Conservation (phyloP, 1,140 invertebrate genomes). For the Lethrus apterus region DNA sequence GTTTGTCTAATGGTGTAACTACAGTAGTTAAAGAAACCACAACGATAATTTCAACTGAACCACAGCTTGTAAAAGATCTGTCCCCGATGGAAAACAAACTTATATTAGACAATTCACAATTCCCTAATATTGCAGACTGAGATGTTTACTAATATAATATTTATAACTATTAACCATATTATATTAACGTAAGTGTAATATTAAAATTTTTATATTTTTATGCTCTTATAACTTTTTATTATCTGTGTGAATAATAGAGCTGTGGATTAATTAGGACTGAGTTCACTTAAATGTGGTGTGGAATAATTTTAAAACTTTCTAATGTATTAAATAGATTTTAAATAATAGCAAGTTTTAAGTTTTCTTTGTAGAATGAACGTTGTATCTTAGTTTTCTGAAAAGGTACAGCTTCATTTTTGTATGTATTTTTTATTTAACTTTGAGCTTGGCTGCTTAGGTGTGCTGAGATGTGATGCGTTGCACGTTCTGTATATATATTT, state of each 20-base stretch:
- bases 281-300: constrained; percentile 20
- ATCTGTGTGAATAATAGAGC: constrained; percentile 26
- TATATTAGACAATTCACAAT: constrained; percentile 18
- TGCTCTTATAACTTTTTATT: constrained; percentile 16
- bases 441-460: constrained; percentile 35
- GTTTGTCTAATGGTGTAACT: constrained; percentile 27
- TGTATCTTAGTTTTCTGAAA: constrained; percentile 25
- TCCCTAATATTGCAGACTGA: constrained; percentile 26
- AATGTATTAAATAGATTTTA: constrained; percentile 16
- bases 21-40: constrained; percentile 29
- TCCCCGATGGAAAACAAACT: constrained; percentile 35
- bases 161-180: constrained; percentile 6
- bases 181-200: constrained; percentile 24
- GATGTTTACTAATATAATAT: constrained; percentile 12
- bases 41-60: constrained; percentile 25
- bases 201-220: constrained; percentile 31
- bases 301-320: constrained; percentile 20
- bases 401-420: not conserved
- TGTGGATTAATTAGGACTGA: constrained; percentile 30
- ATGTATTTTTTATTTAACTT: constrained; percentile 14
- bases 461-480: constrained; percentile 36
- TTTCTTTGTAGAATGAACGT: constrained; percentile 26
- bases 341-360: constrained; percentile 17
- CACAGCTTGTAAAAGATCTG: constrained; percentile 32
- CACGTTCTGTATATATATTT: constrained; percentile 35